Percentiles rank a stretch among this genome's conserved stretches.
These are phyloP conservation scores for Lithobius niger DNA, from an alignment of 1,140 invertebrate genomes.

Conservation along the genomic window DNA sequence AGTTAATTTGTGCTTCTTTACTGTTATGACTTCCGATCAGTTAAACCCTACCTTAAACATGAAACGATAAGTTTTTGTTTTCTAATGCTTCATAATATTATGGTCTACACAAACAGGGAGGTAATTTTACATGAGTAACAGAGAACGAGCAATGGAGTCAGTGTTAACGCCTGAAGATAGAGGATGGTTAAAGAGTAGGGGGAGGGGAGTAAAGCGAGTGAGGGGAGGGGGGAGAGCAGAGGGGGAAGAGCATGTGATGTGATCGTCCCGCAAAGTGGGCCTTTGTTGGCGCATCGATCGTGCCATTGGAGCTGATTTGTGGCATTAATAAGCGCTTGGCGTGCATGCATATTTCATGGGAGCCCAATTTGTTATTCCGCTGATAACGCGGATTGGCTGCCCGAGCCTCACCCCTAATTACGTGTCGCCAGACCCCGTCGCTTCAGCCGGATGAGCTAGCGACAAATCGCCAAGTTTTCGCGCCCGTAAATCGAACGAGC, in stretches of 20 bases:
- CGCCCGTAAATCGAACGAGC: not conserved
- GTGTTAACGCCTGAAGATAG: too few relatives aligned
- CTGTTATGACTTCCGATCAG: too few relatives aligned
- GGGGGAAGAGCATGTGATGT: not conserved
- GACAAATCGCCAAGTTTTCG: constrained; percentile 1
- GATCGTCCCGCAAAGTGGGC: not conserved
- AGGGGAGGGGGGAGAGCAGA: not conserved
- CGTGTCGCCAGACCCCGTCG: constrained; percentile 1
- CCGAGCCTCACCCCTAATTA: not conserved
- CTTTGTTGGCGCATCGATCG: not conserved
- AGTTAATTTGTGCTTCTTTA: too few relatives aligned
- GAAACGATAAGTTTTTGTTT: too few relatives aligned
- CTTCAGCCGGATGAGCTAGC: not conserved
- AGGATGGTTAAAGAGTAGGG: too few relatives aligned
- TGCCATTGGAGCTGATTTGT: constrained; percentile 6
- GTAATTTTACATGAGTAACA: too few relatives aligned
- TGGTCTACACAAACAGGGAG: too few relatives aligned
- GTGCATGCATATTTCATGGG: constrained; percentile 4
- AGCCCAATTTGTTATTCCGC: constrained; percentile 5
- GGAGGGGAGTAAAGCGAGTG: too few relatives aligned
- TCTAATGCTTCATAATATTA: too few relatives aligned
- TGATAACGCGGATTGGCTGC: constrained; percentile 7
- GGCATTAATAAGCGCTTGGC: constrained; percentile 4
- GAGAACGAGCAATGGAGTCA: too few relatives aligned
- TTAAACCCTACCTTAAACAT: too few relatives aligned